These are phyloP conservation scores for Melanerpes formicivorus DNA, from an alignment of 2,113 vertebrate genomes.

Conservation along the genomic window DNA sequence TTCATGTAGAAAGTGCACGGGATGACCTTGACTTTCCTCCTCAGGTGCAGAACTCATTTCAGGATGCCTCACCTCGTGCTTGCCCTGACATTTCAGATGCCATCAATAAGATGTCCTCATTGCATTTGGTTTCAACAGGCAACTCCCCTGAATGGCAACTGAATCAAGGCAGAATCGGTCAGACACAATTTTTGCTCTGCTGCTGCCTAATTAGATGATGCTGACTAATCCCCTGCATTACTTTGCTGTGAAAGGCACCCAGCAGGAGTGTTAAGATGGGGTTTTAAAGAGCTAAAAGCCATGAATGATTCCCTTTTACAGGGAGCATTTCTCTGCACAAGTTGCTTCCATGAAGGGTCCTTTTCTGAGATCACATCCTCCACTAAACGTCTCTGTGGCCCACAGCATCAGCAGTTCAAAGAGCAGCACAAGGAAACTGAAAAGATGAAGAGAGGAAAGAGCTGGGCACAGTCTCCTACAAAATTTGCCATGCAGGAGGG, in stretches of 20 bases:
- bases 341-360: neutral
- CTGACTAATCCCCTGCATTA: constrained; percentile 48
- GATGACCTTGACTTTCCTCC: constrained; percentile 1
- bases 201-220: constrained; percentile 49
- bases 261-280: constrained; percentile 15
- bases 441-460: neutral
- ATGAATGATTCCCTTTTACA: constrained; percentile 25
- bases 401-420: neutral
- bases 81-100: neutral
- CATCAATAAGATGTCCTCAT: neutral
- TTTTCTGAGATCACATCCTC: neutral
- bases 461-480: neutral
- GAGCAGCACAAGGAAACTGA: neutral
- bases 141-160: constrained; percentile 6
- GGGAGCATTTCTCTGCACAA: neutral
- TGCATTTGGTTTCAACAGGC: neutral
- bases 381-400: neutral
- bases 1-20: neutral
- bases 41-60: neutral
- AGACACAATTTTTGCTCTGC: constrained; percentile 18
- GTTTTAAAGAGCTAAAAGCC: constrained; percentile 48
- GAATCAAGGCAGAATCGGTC: neutral
- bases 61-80: neutral
- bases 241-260: constrained; percentile 23
- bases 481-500: neutral